phyloP scores from a whole-genome alignment of 2,888 invertebrate species.

The Amblyteles armatorius region DNA sequence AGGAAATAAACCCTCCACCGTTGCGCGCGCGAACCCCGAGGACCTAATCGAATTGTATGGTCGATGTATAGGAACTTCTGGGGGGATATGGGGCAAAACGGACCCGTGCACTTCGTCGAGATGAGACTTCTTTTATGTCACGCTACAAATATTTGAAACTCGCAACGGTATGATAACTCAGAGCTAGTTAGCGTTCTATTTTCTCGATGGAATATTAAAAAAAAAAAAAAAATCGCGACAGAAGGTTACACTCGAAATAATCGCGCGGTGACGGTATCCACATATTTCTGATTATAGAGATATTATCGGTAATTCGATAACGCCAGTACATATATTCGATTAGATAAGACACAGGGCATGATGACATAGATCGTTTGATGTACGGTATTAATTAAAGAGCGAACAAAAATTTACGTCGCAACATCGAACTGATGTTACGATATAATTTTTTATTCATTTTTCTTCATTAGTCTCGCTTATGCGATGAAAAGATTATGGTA shows the following conservation, averaged over 20 bases:
- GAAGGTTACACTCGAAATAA: constrained; percentile 33
- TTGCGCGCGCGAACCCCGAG: constrained; percentile 13
- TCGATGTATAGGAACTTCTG: constrained; percentile 14
- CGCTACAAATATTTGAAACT: too few species aligned
- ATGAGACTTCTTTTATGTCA: too few species aligned
- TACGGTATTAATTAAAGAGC: too few species aligned
- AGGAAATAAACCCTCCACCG: constrained; percentile 34
- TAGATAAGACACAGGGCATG: constrained; percentile 44
- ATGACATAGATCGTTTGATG: constrained; percentile 19
- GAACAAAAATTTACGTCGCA: too few species aligned
- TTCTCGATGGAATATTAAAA: not conserved
- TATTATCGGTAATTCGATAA: constrained; percentile 54
- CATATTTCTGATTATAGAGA: constrained; percentile 55
- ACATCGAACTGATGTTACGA: too few species aligned
- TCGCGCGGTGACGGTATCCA: constrained; percentile 35
- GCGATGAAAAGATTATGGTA: constrained; percentile 34
- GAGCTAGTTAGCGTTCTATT: not conserved
- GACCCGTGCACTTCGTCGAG: too few species aligned
- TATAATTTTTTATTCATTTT: not conserved
- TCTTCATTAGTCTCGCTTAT: constrained; percentile 16
- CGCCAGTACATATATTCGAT: constrained; percentile 54
- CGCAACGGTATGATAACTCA: too few species aligned
- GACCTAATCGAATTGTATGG: constrained; percentile 47
- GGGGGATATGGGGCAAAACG: too few species aligned
- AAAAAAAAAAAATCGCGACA: constrained; percentile 33